Percentiles rank a stretch among this genome's conserved stretches.
These are phyloP conservation scores for Saccostrea cuccullata DNA, from an alignment of 1,140 invertebrate species.

Conservation along the genomic window DNA sequence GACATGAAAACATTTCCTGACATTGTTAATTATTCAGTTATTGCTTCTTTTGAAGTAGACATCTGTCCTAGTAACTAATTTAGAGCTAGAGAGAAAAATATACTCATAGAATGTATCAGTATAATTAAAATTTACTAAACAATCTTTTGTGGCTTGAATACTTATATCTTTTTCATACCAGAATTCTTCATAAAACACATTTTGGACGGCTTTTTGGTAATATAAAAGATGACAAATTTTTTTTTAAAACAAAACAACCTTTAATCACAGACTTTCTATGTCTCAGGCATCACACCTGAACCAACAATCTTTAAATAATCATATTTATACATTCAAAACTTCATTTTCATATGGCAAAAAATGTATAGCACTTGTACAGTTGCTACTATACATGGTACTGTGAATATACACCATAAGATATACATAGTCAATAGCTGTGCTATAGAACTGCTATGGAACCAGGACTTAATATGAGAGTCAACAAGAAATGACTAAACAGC, in stretches of 20 bases:
- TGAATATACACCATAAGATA: background rate
- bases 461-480: background rate
- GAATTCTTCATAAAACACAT: background rate
- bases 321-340: background rate
- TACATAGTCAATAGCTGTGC: background rate
- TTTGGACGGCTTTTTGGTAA: background rate
- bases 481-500: conserved; percentile 3
- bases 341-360: background rate
- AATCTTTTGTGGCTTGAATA: too few species aligned
- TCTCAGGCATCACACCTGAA: background rate
- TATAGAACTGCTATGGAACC: background rate
- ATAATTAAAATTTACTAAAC: too few species aligned
- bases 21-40: too few species aligned
- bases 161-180: too few species aligned
- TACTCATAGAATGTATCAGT: too few species aligned
- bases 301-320: conserved; percentile 3
- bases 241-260: conserved; percentile 30
- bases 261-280: conserved; percentile 26
- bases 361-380: background rate
- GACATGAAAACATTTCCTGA: too few species aligned
- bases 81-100: too few species aligned
- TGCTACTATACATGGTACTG: background rate
- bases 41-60: too few species aligned
- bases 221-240: background rate
- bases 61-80: too few species aligned